A percentile compares a stretch with the other conserved stretches of the same genome.
Evolutionary conservation across 1,140 invertebrate species (phyloP).

Genomic region (Macrotrachela quadricornifera): DNA sequence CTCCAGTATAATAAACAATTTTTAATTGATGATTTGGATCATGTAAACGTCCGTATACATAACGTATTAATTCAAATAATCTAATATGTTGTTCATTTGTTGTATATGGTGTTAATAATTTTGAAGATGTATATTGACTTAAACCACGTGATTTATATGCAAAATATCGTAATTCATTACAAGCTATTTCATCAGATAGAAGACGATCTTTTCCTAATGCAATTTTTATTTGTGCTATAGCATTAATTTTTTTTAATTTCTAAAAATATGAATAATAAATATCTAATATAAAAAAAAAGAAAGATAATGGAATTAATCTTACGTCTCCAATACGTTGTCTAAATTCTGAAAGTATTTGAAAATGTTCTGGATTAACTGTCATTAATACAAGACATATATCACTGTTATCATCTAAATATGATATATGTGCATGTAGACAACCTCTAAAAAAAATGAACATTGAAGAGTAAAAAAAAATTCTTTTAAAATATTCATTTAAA

Average conservation of each 20-base stretch:
- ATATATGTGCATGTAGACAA: slow-evolving; percentile 79
- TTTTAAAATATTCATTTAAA: background rate
- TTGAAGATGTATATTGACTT: slow-evolving; percentile 65
- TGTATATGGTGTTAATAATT: slow-evolving; percentile 45
- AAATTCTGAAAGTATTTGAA: slow-evolving; percentile 67
- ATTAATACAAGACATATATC: slow-evolving; percentile 68
- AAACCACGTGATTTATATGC: slow-evolving; percentile 74
- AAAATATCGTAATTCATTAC: slow-evolving; percentile 68
- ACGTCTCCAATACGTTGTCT: slow-evolving; percentile 65
- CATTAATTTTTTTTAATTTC: slow-evolving; percentile 53
- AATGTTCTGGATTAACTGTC: slow-evolving; percentile 68
- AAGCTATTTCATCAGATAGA: slow-evolving; percentile 44
- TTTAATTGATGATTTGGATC: slow-evolving; percentile 54
- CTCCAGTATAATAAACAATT: slow-evolving; percentile 58
- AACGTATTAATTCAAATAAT: slow-evolving; percentile 25
- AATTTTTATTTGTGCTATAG: slow-evolving; percentile 62
- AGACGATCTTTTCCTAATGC: slow-evolving; percentile 46
- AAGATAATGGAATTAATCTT: slow-evolving; percentile 13
- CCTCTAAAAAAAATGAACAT: slow-evolving; percentile 38
- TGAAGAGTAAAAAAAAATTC: background rate
- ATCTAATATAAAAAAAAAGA: too few relatives aligned
- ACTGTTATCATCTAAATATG: slow-evolving; percentile 68
- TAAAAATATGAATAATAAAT: too few relatives aligned
- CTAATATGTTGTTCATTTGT: slow-evolving; percentile 35
- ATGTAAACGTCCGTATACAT: slow-evolving; percentile 56